A percentile compares a stretch with the other conserved stretches of the same genome.
Conservation (phyloP, 2,888 invertebrate genomes). For the Metalampra italica region DNA sequence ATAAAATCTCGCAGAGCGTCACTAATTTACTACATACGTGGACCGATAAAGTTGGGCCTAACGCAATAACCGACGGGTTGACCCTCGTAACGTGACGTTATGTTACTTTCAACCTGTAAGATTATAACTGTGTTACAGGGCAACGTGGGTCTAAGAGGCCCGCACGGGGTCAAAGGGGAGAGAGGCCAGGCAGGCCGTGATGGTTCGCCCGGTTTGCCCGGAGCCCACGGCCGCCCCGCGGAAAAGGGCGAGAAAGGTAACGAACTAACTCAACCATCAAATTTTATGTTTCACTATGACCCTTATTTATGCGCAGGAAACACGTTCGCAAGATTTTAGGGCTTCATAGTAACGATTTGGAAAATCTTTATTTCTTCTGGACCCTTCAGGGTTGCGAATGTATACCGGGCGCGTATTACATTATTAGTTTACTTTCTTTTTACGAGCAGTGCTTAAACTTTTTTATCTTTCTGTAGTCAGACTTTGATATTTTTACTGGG, state of each 20-base stretch:
- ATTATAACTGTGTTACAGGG: constrained; percentile 69
- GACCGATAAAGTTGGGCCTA: constrained; percentile 59
- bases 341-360: constrained; percentile 66
- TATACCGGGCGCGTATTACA: constrained; percentile 45
- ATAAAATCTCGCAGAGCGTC: constrained; percentile 38
- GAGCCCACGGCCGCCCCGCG: constrained; percentile 79
- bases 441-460: constrained; percentile 41
- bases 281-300: constrained; percentile 73
- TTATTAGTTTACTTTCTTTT: constrained; percentile 59
- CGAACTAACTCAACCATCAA: constrained; percentile 70
- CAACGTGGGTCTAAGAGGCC: constrained; percentile 73
- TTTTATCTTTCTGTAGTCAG: constrained; percentile 41
- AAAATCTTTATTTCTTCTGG: constrained; percentile 66
- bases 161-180: constrained; percentile 83
- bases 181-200: constrained; percentile 82
- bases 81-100: constrained; percentile 66
- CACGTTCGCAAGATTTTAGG: constrained; percentile 68
- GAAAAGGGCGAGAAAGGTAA: constrained; percentile 87
- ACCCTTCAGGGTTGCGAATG: constrained; percentile 41
- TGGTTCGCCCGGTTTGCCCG: constrained; percentile 81
- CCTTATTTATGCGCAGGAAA: constrained; percentile 66
- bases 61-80: constrained; percentile 63
- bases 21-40: constrained; percentile 51
- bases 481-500: constrained; percentile 9
- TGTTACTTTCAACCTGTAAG: constrained; percentile 57